Evolutionary conservation across 2,113 vertebrate species (phyloP), one percentile per base, ranked within the genome.

Genomic region (Dicentrarchus labrax): DNA sequence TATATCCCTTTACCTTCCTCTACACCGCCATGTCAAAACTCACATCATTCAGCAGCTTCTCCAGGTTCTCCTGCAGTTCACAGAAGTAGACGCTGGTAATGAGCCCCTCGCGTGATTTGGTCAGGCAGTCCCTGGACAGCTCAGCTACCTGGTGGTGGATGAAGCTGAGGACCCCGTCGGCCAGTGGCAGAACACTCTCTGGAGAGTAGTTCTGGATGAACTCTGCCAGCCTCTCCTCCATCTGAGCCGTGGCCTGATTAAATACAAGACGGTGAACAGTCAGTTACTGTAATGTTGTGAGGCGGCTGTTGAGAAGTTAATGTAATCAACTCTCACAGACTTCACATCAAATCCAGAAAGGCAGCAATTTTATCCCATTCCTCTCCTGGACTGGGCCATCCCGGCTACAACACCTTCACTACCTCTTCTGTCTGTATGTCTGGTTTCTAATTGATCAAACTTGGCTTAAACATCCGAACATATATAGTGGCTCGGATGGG

Each of bases 91-190:
- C 94, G 0, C 96, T 96, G 76, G 97, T 98, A 88, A 99, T 98
- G 90, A 98, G 95, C 17, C 96, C 97, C 9, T 97, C 97, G 0
- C 93, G 96, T 3, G 97, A 97, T 91, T 98, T 99, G 87, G 95
- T 95, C 92, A 98, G 94, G 91, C 97, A 99, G 92, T 99, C 97
- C 1, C 98, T 92, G 15, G 97, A 96, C 94, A 99, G 94, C 93
- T 99, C 98, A 0, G 96, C 96, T 65, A 99, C 94, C 93, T 99
- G 97, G 92, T 99, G 98, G 92, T 99, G 97, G 93, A 99, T 99
- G 91, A 99, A 99, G 93, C 97, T 99, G 80, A 99, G 97, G 76
- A 97, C 96, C 0, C 98, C 98, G 0, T 99, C 97, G 0, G 97
- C 97, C 94, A 99, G 91, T 0, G 97, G 98, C 8, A 97, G 92